Evolutionary conservation across 2,797 vertebrate species (phyloP).

Genomic region (Lutjanus campechanus): DNA sequence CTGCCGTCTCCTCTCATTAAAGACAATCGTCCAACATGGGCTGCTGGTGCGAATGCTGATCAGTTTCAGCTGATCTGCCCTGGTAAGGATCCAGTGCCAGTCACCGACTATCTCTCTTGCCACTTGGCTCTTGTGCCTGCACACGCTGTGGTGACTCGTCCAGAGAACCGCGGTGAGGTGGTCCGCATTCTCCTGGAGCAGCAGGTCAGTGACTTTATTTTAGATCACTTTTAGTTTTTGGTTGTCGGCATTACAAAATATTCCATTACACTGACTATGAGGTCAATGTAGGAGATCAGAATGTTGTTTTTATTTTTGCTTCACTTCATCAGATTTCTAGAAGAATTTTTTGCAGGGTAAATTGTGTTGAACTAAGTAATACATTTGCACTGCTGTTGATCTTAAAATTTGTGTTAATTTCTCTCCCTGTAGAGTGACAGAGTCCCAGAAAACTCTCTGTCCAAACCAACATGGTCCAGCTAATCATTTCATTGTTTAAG

Average conservation of each 20-base stretch:
- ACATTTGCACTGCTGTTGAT: too few species aligned
- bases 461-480: neutral
- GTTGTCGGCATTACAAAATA: neutral
- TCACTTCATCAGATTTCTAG: neutral
- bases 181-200: slow-evolving; percentile 81
- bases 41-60: neutral
- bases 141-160: slow-evolving; percentile 90
- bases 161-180: slow-evolving; percentile 78
- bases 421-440: neutral
- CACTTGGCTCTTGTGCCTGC: slow-evolving; percentile 88
- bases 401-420: neutral
- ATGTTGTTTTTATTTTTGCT: neutral
- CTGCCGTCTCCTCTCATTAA: slow-evolving; percentile 11
- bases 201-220: slow-evolving; percentile 82
- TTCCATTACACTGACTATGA: neutral
- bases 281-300: neutral
- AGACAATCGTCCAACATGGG: slow-evolving; percentile 73
- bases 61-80: slow-evolving; percentile 90
- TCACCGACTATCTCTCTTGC: slow-evolving; percentile 79
- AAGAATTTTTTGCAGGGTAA: neutral
- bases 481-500: neutral
- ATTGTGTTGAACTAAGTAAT: neutral
- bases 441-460: neutral
- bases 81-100: slow-evolving; percentile 51
- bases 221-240: neutral